Conservation (phyloP, 2,888 invertebrate species). For the Eupithecia insigniata region DNA sequence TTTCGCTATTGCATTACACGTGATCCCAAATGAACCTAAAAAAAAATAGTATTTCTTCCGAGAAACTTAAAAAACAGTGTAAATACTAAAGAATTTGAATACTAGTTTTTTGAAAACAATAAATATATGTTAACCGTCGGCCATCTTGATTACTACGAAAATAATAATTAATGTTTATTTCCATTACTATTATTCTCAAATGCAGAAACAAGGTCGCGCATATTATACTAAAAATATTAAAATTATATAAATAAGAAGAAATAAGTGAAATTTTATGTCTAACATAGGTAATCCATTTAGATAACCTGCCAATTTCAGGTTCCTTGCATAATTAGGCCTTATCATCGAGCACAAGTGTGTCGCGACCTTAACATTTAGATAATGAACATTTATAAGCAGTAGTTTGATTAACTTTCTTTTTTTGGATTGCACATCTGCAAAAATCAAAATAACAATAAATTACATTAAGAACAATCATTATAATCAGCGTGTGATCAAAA, state of each 20-base stretch:
- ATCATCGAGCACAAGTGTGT: neutral
- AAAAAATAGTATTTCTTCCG: no score
- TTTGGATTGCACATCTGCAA: neutral
- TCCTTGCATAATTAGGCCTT: neutral
- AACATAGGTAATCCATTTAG: neutral
- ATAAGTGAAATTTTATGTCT: neutral
- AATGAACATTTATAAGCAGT: neutral
- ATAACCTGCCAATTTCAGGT: neutral
- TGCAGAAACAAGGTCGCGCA: no score
- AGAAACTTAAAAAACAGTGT: no score
- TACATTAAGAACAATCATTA: neutral
- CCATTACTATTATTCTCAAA: no score
- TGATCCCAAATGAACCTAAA: no score
- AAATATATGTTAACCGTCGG: no score
- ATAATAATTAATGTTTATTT: no score
- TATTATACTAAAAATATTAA: neutral
- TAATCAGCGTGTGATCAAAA: neutral
- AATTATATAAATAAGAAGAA: neutral
- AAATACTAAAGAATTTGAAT: no score
- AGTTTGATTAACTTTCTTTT: neutral
- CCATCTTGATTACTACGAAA: no score
- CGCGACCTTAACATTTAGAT: slow-evolving; percentile 8
- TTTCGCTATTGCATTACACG: no score
- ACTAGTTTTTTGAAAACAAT: no score
- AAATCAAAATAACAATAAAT: neutral